A percentile compares a stretch with the other conserved stretches of the same genome.
Evolutionary conservation across 1,140 invertebrate species (phyloP).

Genomic region (Drosophila littoralis): DNA sequence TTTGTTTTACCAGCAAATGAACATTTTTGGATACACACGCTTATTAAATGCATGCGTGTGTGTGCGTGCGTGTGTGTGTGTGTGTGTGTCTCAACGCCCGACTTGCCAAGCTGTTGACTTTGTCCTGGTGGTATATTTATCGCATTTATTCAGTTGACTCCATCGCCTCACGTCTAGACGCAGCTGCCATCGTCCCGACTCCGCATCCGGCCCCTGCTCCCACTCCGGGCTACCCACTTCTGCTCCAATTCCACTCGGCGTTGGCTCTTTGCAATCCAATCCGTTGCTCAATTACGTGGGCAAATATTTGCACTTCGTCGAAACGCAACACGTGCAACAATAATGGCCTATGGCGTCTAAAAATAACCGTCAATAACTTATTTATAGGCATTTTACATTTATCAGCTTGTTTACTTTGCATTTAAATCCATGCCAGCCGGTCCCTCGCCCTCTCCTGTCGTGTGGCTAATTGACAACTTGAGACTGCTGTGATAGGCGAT

Average conservation of each 20-base stretch:
- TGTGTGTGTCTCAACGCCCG: constrained; percentile 2
- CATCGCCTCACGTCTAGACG: constrained; percentile 17
- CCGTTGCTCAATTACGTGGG: constrained; percentile 51
- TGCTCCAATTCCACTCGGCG: neutral
- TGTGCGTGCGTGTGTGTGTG: constrained; percentile 5
- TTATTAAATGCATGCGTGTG: constrained; percentile 25
- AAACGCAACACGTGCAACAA: constrained; percentile 48
- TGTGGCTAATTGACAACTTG: constrained; percentile 73
- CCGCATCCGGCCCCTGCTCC: neutral
- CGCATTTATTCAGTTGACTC: constrained; percentile 40
- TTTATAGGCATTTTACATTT: constrained; percentile 48
- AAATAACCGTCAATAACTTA: constrained; percentile 38
- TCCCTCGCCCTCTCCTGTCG: neutral
- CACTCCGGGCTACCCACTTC: neutral
- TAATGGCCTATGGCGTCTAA: constrained; percentile 22
- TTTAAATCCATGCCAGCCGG: neutral
- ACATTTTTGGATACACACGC: constrained; percentile 32
- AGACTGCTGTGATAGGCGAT: constrained; percentile 61
- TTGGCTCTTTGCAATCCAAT: constrained; percentile 38
- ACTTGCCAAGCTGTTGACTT: constrained; percentile 38
- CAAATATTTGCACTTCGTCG: constrained; percentile 49
- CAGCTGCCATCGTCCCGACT: constrained; percentile 1
- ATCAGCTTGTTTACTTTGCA: constrained; percentile 28
- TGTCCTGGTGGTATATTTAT: constrained; percentile 44
- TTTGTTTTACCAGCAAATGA: constrained; percentile 22